Evolutionary conservation across 2,797 vertebrate genomes (phyloP).

Genomic region (Mionectes olivaceus): DNA sequence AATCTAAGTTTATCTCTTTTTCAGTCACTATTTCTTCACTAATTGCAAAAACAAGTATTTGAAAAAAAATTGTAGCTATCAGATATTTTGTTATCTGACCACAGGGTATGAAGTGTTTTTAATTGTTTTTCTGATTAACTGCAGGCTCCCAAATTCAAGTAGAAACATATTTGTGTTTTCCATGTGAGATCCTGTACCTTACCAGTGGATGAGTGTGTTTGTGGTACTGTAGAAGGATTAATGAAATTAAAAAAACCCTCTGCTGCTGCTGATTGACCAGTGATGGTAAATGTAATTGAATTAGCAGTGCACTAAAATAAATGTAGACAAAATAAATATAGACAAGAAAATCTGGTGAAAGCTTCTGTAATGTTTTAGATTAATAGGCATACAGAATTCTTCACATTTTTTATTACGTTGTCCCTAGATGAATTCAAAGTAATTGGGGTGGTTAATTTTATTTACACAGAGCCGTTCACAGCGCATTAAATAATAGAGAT

Average conservation of each 20-base stretch:
- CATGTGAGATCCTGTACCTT: slow-evolving; percentile 50
- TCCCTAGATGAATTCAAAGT: slow-evolving; percentile 99
- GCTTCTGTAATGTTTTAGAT: slow-evolving; percentile 89
- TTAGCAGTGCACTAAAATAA: slow-evolving; percentile 84
- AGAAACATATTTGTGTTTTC: slow-evolving; percentile 61
- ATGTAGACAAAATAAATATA: slow-evolving; percentile 83
- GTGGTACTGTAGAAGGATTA: slow-evolving; percentile 74
- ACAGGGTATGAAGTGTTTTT: slow-evolving; percentile 31
- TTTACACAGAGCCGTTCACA: slow-evolving; percentile 99
- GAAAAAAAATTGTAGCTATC: slow-evolving; percentile 24
- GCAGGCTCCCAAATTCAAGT: slow-evolving; percentile 56
- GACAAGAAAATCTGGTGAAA: slow-evolving; percentile 83
- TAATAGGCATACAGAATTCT: slow-evolving; percentile 92
- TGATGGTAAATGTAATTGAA: slow-evolving; percentile 84
- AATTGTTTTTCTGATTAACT: slow-evolving; percentile 72
- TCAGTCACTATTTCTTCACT: slow-evolving; percentile 47
- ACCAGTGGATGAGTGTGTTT: slow-evolving; percentile 68
- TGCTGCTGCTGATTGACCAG: slow-evolving; percentile 77
- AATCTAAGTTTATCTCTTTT: slow-evolving; percentile 36
- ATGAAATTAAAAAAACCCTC: slow-evolving; percentile 70
- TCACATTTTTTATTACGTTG: slow-evolving; percentile 91
- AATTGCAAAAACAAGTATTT: slow-evolving; percentile 50
- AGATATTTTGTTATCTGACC: slow-evolving; percentile 66
- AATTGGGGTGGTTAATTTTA: slow-evolving; percentile 99
- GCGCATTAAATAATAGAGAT: slow-evolving; percentile 99